A percentile compares a stretch with the other conserved stretches of the same genome.
Evolutionary conservation across 1,140 invertebrate species (phyloP).

Genomic region (Ephestia elutella): DNA sequence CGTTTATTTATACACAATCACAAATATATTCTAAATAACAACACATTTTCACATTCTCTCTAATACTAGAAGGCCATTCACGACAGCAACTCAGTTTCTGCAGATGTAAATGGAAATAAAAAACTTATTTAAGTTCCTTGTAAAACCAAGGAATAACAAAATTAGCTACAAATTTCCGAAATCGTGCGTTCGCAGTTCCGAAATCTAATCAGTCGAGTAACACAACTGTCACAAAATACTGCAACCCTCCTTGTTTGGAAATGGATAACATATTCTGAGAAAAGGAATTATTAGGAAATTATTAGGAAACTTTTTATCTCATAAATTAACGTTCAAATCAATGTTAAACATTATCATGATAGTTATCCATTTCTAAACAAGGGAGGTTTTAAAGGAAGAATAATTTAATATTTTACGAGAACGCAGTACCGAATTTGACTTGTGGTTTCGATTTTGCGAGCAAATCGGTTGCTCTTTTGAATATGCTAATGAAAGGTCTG

Average conservation of each 20-base stretch:
- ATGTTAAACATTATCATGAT: too few relatives aligned
- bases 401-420: slow-evolving; percentile 31
- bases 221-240: slow-evolving; percentile 69
- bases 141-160: slow-evolving; percentile 69
- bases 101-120: slow-evolving; percentile 23
- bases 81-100: slow-evolving; percentile 50
- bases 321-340: not conserved
- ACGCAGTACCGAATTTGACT: slow-evolving; percentile 55
- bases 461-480: slow-evolving; percentile 60
- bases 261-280: not conserved
- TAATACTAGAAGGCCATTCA: slow-evolving; percentile 65
- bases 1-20: slow-evolving; percentile 51
- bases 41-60: slow-evolving; percentile 41
- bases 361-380: not conserved
- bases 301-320: too few relatives aligned
- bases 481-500: slow-evolving; percentile 56
- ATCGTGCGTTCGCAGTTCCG: slow-evolving; percentile 39
- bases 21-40: slow-evolving; percentile 52
- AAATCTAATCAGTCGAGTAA: slow-evolving; percentile 66
- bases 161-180: slow-evolving; percentile 60
- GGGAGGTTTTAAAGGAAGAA: not conserved
- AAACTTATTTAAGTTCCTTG: slow-evolving; percentile 54
- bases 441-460: slow-evolving; percentile 57
- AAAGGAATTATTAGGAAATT: too few relatives aligned
- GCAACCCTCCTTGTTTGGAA: slow-evolving; percentile 22